Evolutionary conservation across 2,113 vertebrate genomes (phyloP).

Genomic region (Campylorhamphus procurvoides): DNA sequence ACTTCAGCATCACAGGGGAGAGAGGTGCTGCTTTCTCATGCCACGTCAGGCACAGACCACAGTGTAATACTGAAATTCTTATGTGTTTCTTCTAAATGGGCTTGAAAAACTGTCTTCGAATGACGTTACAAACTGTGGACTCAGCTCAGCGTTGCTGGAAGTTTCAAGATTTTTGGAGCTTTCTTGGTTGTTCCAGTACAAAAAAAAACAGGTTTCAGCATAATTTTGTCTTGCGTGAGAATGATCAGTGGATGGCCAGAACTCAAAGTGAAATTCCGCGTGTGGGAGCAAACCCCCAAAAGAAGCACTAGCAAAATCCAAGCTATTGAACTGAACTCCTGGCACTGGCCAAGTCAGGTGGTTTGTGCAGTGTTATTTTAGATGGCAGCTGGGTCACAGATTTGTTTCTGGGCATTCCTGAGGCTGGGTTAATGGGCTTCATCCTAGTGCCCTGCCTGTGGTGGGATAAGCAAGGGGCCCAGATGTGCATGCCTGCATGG

Average conservation of each 20-base stretch:
- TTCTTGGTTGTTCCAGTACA: background rate
- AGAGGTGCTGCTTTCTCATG: background rate
- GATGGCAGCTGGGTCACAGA: background rate
- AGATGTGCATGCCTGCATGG: fast-evolving
- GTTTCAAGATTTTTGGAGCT: background rate
- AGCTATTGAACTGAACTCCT: background rate
- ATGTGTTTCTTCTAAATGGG: background rate
- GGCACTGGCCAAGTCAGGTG: background rate
- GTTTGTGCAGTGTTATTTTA: background rate
- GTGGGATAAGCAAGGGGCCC: fast-evolving
- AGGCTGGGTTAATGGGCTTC: background rate
- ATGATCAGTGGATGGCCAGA: background rate
- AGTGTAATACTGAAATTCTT: background rate
- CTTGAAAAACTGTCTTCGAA: background rate
- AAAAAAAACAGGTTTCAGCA: background rate
- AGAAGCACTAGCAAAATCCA: background rate
- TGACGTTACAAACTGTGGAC: background rate
- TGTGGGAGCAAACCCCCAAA: background rate
- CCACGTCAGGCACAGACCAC: background rate
- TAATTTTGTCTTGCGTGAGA: background rate
- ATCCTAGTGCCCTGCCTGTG: fast-evolving
- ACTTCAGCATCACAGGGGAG: background rate
- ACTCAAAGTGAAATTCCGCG: background rate
- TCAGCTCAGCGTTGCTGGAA: background rate
- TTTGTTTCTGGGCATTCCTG: background rate